Evolutionary conservation across 2,113 vertebrate genomes (phyloP), one percentile per base, ranked within the genome.

Genomic region (Nycticebus coucang): DNA sequence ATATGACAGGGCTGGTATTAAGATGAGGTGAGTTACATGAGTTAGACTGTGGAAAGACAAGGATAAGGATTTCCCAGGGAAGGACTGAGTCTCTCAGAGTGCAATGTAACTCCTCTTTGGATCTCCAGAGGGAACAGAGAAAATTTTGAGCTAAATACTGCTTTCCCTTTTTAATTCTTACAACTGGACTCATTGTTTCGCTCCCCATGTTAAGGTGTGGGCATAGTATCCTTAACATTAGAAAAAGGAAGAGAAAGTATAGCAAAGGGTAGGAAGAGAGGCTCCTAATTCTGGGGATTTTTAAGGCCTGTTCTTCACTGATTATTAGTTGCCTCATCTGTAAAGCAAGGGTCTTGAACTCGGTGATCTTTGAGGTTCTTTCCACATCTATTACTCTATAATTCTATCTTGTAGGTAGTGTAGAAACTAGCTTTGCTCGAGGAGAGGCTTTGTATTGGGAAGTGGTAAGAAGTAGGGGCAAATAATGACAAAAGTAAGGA

Each of bases 141-240:
- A 14, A 60, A 55, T 45, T 87, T 82, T 68, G 69, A 37, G 24
- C 6, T 17, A 53, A 71, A 10, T 35, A 8, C 35, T 84, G 17
- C 41, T 90, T 94, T 74, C 33, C 7, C 19, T 26, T 78, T 81
- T 79, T 33, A 68, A 26, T 72, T 53, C 85, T 82, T 90, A 69
- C 12, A 60, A 1, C 30, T 75, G 41, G 81, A 87, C 28, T 77
- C 37, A 13, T 7, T 68, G 10, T 81, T 86, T 41, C 14, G 18
- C 21, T 88, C 1, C 6, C 53, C 21, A 86, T 3, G 1, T 71
- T 90, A 62, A 91, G 66, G 72, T 33, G 55, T 22, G 26, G 21
- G 41, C 2, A 7, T 62, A 22, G 21, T 7, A 66, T 84, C 30
- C 72, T 95, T 41, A 37, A 15, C 64, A 69, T 35, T 10, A 86